Evolutionary conservation across 2,888 invertebrate species (phyloP).

Genomic region (Acrobasis consociella): DNA sequence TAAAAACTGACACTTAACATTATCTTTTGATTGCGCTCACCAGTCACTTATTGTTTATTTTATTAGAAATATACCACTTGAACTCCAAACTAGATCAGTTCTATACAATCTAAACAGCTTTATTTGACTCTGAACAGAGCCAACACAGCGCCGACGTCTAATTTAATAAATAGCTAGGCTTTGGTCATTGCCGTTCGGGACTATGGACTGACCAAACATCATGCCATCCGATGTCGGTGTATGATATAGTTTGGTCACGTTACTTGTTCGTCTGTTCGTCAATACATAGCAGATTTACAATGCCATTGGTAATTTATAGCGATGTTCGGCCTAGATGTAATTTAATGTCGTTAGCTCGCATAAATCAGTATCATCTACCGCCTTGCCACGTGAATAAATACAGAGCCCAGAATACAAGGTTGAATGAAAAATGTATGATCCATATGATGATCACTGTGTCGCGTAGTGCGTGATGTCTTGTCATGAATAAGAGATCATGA

Average conservation of each 20-base stretch:
- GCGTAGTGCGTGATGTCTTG: not conserved
- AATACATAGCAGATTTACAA: constrained; percentile 80
- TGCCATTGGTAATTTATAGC: constrained; percentile 76
- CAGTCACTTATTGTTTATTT: too few species aligned
- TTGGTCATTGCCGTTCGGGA: not conserved
- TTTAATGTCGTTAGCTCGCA: constrained; percentile 76
- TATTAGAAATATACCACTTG: too few species aligned
- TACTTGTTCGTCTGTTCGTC: constrained; percentile 76
- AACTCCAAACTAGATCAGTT: not conserved
- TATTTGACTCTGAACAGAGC: not conserved
- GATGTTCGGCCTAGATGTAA: constrained; percentile 80
- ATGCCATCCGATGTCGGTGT: constrained; percentile 53
- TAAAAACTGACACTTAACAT: too few species aligned
- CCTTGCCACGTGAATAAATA: constrained; percentile 35
- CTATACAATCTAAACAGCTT: not conserved
- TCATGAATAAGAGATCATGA: not conserved
- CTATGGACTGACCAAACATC: constrained; percentile 12
- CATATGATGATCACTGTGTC: constrained; percentile 4
- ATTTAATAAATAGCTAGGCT: constrained; percentile 25
- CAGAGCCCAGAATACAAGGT: constrained; percentile 9
- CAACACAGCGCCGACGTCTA: constrained; percentile 31
- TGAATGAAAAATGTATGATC: constrained; percentile 8
- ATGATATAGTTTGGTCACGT: constrained; percentile 67
- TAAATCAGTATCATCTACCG: constrained; percentile 78
- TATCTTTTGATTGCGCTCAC: too few species aligned